A percentile compares a stretch with the other conserved stretches of the same genome.
These are phyloP conservation scores for Timema podura DNA, from an alignment of 2,888 invertebrate species.

Conservation along the genomic window DNA sequence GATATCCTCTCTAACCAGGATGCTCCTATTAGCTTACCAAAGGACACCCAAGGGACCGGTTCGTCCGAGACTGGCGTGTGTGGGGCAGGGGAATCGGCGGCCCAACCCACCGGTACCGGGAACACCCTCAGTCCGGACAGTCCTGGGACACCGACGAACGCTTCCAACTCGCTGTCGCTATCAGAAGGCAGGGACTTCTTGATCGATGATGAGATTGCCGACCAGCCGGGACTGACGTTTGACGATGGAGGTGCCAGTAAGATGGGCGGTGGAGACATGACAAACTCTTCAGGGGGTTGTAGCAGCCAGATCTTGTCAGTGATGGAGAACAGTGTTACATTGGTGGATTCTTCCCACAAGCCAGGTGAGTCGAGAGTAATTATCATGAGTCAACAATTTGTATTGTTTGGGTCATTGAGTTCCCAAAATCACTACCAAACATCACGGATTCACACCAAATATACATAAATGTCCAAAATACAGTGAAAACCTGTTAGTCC, in stretches of 20 bases:
- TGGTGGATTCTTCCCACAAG: conserved; percentile 42
- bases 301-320: conserved; percentile 34
- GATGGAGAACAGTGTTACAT: conserved; percentile 41
- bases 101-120: background rate
- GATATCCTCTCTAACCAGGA: conserved; percentile 11
- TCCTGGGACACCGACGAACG: conserved; percentile 74
- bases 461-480: too few relatives aligned
- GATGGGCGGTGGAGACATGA: conserved; percentile 6
- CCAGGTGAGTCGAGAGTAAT: conserved; percentile 37
- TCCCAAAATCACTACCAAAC: too few relatives aligned
- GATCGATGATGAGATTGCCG: conserved; percentile 85
- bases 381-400: conserved; percentile 34
- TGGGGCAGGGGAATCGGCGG: background rate
- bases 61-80: background rate
- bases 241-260: conserved; percentile 36
- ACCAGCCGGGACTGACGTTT: conserved; percentile 80
- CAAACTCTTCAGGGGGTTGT: conserved; percentile 21
- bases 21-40: background rate
- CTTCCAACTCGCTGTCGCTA: conserved; percentile 68
- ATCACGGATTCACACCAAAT: too few relatives aligned
- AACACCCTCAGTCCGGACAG: conserved; percentile 41
- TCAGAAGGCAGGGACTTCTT: conserved; percentile 75
- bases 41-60: conserved; percentile 3
- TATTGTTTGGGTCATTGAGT: too few relatives aligned
- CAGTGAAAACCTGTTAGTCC: too few relatives aligned